Base-by-base conservation (phyloP, 1,140 invertebrate species). In the Octopus sinensis region DNA sequence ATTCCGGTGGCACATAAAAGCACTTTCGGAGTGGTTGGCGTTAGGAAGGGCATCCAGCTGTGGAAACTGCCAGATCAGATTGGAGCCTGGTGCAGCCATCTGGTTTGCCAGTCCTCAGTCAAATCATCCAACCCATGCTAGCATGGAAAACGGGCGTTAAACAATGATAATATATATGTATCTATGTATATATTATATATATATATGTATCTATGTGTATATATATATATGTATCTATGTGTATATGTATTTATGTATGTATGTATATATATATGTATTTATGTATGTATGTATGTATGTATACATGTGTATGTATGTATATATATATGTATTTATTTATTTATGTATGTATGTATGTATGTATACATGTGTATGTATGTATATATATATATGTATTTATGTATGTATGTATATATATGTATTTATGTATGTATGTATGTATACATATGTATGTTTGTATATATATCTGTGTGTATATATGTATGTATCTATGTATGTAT, bases 381-480 rank as follows among this genome's bases (percentile, higher is more conserved):
- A 71, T 71, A 71, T 71, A 13, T 71, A 71, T 71, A 12, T 71
- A 71, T 71, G 12, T 71, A 23, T 71, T 5, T 71, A 12, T 71
- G 12, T 71, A 12, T 71, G 30, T 71, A 71, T 71, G 30, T 71
- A 71, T 71, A 71, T 71, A 71, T 71, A 13, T 71, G 30, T 71
- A 71, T 71, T 6, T 5, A 71, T 5, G 12, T 71, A 12, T 71
- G 30, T 71, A 12, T 71, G 30, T 71, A 23, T 71, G 12, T 71
- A 12, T 71, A 23, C 30, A 71, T 71, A 71, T 71, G 30, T 71
- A 71, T 71, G 30, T 71, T 13, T 71, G 30, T 71, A 12, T 71
- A 71, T 71, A 71, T 52, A 80, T 80, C n/a, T 53, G 23, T 80
- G 52, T 9, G 17, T 13, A 62, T 52, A 13, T 56, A 17, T 80